These are phyloP conservation scores for Metacarcinus magister DNA, from an alignment of 2,888 invertebrate genomes.

Conservation along the genomic window DNA sequence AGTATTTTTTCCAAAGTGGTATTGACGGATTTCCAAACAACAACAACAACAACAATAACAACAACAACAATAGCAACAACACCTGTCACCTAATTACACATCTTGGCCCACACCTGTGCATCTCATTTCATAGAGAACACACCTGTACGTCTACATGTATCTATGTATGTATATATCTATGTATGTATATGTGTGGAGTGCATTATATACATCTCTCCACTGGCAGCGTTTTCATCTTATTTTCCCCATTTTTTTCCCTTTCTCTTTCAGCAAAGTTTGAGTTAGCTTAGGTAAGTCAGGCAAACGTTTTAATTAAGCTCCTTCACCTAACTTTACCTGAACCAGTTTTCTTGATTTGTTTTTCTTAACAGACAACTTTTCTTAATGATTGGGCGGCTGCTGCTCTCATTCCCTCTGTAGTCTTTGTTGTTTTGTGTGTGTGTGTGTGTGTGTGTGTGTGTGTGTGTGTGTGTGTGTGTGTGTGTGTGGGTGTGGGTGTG, in stretches of 20 bases:
- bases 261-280: neutral
- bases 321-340: neutral
- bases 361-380: neutral
- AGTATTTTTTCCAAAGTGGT: too few relatives aligned
- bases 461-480: conserved; percentile 16
- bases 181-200: neutral
- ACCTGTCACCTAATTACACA: neutral
- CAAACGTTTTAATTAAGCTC: conserved; percentile 7
- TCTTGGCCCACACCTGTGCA: neutral
- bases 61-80: neutral
- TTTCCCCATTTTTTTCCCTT: neutral
- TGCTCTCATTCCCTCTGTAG: neutral
- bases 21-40: too few relatives aligned
- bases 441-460: conserved; percentile 2
- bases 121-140: too few relatives aligned
- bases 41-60: too few relatives aligned
- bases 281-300: neutral
- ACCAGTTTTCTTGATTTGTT: conserved; percentile 10
- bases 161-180: too few relatives aligned
- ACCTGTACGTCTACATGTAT: neutral
- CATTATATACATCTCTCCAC: neutral
- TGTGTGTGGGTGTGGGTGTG: neutral
- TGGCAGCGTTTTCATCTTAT: neutral
- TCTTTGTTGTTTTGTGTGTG: neutral
- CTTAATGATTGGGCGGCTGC: too few relatives aligned